phyloP scores from a whole-genome alignment of 2,888 invertebrate species.

The Caenorhabditis sp. region DNA sequence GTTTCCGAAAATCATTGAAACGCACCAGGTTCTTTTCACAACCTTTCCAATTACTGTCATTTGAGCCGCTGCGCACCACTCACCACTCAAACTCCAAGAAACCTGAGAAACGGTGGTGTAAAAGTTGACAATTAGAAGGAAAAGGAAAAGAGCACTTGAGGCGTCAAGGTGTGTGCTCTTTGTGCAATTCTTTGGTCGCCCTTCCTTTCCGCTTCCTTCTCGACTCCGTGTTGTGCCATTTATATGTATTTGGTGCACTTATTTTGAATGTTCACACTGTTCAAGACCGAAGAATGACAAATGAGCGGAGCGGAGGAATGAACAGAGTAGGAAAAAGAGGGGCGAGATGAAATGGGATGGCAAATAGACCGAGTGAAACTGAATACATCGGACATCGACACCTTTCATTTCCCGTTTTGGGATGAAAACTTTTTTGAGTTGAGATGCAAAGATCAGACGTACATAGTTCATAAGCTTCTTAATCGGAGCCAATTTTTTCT shows the following conservation, averaged over 20 bases:
- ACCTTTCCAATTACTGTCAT: no score
- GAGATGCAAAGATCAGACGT: no score
- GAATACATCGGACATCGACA: constrained; percentile 2
- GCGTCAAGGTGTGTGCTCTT: constrained; percentile 43
- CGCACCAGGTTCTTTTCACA: no score
- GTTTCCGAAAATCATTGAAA: no score
- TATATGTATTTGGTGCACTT: constrained; percentile 34
- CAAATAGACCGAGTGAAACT: constrained; percentile 12
- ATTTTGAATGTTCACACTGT: constrained; percentile 2
- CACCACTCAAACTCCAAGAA: no score
- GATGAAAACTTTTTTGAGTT: no score
- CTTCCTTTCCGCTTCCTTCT: background rate
- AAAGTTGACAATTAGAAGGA: constrained; percentile 30
- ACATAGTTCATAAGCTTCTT: no score
- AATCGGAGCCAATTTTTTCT: no score
- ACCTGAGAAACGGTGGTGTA: constrained; percentile 28
- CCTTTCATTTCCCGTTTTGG: background rate
- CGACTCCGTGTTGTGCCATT: constrained; percentile 1
- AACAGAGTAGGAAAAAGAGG: no score
- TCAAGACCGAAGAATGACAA: background rate
- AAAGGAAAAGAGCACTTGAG: constrained; percentile 29
- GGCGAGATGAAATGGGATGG: background rate
- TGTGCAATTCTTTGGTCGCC: constrained; percentile 44
- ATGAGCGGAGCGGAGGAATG: background rate
- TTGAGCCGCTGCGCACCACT: no score